A percentile compares a stretch with the other conserved stretches of the same genome.
Conservation (phyloP, 2,797 vertebrate genomes). For the Otolemur crassicaudatus region DNA sequence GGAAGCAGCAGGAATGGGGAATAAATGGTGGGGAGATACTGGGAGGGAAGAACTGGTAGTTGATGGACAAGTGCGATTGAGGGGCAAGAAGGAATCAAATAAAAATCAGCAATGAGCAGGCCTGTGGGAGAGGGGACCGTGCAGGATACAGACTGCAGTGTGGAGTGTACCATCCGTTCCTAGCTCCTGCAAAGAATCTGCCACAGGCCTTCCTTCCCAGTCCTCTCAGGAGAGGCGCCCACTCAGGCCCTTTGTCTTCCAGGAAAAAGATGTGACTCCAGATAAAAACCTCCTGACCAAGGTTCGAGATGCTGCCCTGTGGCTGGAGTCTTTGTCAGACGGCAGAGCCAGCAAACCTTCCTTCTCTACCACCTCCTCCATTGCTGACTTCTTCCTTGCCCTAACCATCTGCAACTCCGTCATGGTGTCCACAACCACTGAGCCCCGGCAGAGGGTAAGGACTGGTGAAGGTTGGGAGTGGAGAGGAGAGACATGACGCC, state of each 20-base stretch:
- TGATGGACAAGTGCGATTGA: not conserved
- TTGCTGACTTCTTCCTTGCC: constrained; percentile 96
- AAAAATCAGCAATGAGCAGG: not conserved
- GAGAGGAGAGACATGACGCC: not conserved
- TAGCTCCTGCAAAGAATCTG: not conserved
- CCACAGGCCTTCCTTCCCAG: not conserved
- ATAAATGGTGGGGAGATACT: not conserved
- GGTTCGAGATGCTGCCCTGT: constrained; percentile 88
- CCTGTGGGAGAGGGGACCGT: not conserved
- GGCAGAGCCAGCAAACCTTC: constrained; percentile 60
- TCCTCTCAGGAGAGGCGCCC: constrained; percentile 9
- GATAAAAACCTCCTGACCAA: constrained; percentile 92
- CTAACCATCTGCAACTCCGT: constrained; percentile 98
- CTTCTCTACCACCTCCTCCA: constrained; percentile 83
- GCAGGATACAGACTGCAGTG: not conserved
- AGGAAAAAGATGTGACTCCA: constrained; percentile 97
- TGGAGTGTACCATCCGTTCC: not conserved
- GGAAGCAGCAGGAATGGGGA: not conserved
- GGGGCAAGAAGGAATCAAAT: not conserved
- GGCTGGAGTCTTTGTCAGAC: constrained; percentile 83
- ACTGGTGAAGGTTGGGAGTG: rapidly evolving
- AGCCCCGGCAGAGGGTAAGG: constrained; percentile 94
- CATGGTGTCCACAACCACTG: constrained; percentile 94
- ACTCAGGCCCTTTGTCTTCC: constrained; percentile 75
- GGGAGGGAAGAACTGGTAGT: not conserved